Evolutionary conservation across 2,797 vertebrate genomes (phyloP), one percentile per base, ranked within the genome.

Genomic region (Amphiprion clarkii): DNA sequence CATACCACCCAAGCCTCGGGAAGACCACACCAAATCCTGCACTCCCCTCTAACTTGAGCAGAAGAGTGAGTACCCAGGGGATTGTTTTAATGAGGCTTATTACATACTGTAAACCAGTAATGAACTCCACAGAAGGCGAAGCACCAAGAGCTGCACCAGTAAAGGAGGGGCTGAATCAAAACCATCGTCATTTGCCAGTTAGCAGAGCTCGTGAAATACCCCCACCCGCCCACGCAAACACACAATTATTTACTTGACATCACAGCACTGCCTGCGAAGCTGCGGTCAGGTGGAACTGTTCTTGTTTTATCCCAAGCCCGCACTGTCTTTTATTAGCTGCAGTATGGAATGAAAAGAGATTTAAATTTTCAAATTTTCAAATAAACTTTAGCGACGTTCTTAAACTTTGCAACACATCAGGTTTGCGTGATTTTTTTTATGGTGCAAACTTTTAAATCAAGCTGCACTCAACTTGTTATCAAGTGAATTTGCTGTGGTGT

Each of bases 11-110:
- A 90, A 63, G 76, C 86, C 84, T 86, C 33, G 3, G 74, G 59
- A 74, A 89, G 89, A 90, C 89, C 90, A 84, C 89, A 92, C 89
- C 82, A 90, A 88, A 88, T 78, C 79, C 82, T 70, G 58, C 78
- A 63, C 56, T 59, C 79, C 25, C 67, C 53, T 71, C 8, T 36
- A 36, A 36, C 74, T 48, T 54, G 42, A 65, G 68, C 74, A 55
- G 42, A 79, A 55, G 59, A 83, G 63, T 23, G 64, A 78, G 76
- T n/a, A 40, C 82, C 74, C 67, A 71, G 59, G 77, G 81, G 81
- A 84, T 79, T 31, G 27, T 78, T 87, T 87, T 93, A 94, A 93
- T 85, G 78, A 92, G 79, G 62, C 78, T 87, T 78, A 85, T 88
- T 93, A 86, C 74, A 79, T 40, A 76, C 71, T 56, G 72, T 56